These are phyloP conservation scores for Dusona sp. DNA, from an alignment of 2,888 invertebrate genomes.

Conservation along the genomic window DNA sequence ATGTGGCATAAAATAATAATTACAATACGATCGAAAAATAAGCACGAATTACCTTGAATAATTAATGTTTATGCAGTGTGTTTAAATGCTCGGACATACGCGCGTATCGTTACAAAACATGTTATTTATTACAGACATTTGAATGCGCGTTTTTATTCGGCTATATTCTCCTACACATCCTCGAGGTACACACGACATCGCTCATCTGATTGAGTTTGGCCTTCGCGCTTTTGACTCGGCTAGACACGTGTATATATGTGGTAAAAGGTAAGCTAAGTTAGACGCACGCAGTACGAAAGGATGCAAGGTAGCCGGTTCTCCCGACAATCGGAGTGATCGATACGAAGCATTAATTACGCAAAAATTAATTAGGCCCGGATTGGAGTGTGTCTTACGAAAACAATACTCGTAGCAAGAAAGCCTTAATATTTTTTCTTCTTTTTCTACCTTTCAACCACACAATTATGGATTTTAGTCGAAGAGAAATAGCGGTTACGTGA, in stretches of 20 bases:
- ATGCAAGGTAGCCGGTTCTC: conserved; percentile 6
- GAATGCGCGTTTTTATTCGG: conserved; percentile 19
- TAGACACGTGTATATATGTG: background rate
- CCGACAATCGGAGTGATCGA: conserved; percentile 48
- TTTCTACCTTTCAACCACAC: background rate
- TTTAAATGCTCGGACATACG: conserved; percentile 10
- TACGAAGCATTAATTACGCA: conserved; percentile 60
- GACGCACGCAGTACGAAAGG: background rate
- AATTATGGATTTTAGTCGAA: conserved; percentile 11
- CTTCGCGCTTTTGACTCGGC: conserved; percentile 56
- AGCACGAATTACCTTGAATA: conserved; percentile 25
- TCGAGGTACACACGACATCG: conserved; percentile 26
- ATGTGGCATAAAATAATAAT: conserved; percentile 36
- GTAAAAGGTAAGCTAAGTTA: background rate
- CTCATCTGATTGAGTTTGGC: conserved; percentile 55
- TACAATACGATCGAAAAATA: conserved; percentile 13
- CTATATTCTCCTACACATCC: conserved; percentile 5
- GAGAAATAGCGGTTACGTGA: conserved; percentile 13
- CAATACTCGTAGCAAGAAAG: conserved; percentile 4
- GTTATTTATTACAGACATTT: conserved; percentile 40
- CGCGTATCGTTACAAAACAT: conserved; percentile 32
- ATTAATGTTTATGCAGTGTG: conserved; percentile 26
- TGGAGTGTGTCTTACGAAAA: conserved; percentile 16
- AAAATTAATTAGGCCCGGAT: conserved; percentile 49
- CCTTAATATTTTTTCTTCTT: background rate